Evolutionary conservation across 2,888 invertebrate species (phyloP), one percentile per base, ranked within the genome.

Genomic region (Drosophila incognita): DNA sequence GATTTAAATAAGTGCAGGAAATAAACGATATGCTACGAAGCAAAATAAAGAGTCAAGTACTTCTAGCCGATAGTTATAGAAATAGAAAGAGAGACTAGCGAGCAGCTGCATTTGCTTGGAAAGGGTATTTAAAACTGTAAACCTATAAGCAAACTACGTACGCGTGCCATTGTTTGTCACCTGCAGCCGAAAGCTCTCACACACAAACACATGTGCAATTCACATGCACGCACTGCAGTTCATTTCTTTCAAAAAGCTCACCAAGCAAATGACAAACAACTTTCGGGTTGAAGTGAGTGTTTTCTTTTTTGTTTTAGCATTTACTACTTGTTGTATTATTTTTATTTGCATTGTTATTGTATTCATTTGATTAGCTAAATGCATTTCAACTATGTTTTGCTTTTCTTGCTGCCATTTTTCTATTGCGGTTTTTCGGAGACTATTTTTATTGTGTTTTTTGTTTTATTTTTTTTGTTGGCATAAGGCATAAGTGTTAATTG

Each of bases 391-490:
- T 85, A 85, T 66, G 59, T 62, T 64, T 40, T 65, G 64, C 33
- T 74, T 66, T 68, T 46, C 36, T 40, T 60, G 48, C 61, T 58
- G 56, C 60, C 66, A 58, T 52, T 67, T 67, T 54, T 61, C 80
- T 87, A 87, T 80, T 87, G 90, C 48, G 83, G 88, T 84, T 90
- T 87, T 59, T 87, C 87, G 60, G 87, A 89, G 58, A 87, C 87
- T 87, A 81, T 69, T 74, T 90, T 76, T 67, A 73, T 67, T 61
- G 62, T 71, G 51, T 33, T 27, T 38, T n/a, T 29, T 31, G 8
- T 48, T 11, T 35, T 27, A n/a, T 24, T 29, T 10, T 29, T 33
- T 49, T 54, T 54, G 27, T 63, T 57, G 18, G 8, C 46, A 46
- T 52, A 36, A 33, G n/a, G 15, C 46, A 46, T 52, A 36, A 33